These are phyloP conservation scores for Drosophila quinaria DNA, from an alignment of 2,888 invertebrate species.

Conservation along the genomic window DNA sequence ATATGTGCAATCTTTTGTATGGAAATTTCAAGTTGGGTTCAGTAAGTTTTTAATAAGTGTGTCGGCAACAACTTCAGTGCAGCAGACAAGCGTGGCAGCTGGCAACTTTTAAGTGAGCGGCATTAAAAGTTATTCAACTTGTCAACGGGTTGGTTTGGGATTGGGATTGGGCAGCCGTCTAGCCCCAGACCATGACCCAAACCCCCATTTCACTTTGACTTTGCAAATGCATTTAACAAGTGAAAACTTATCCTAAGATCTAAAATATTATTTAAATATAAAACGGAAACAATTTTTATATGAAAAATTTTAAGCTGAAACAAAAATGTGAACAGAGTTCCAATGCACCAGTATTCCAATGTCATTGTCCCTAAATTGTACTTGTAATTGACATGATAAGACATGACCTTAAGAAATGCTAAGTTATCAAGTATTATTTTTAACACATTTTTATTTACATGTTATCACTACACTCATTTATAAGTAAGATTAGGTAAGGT, in stretches of 20 bases:
- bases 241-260: conserved; percentile 46
- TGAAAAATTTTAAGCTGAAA: background rate
- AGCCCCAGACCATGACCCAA: background rate
- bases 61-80: conserved; percentile 10
- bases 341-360: too few relatives aligned
- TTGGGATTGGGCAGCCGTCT: conserved; percentile 41
- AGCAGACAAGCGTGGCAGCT: conserved; percentile 19
- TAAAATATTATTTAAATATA: background rate
- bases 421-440: background rate
- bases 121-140: conserved; percentile 78
- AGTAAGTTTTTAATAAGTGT: conserved; percentile 51
- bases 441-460: background rate
- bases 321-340: too few relatives aligned
- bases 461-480: background rate
- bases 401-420: background rate
- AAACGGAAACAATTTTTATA: background rate
- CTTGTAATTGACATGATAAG: background rate
- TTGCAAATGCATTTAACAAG: conserved; percentile 7
- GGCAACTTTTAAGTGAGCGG: conserved; percentile 69
- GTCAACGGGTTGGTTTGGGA: conserved; percentile 62
- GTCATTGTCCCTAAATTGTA: too few relatives aligned
- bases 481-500: background rate
- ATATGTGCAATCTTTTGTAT: conserved; percentile 35
- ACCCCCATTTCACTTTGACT: background rate
- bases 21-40: conserved; percentile 33